phyloP scores from a whole-genome alignment of 2,888 invertebrate genomes.

The Lasiommata megera region DNA sequence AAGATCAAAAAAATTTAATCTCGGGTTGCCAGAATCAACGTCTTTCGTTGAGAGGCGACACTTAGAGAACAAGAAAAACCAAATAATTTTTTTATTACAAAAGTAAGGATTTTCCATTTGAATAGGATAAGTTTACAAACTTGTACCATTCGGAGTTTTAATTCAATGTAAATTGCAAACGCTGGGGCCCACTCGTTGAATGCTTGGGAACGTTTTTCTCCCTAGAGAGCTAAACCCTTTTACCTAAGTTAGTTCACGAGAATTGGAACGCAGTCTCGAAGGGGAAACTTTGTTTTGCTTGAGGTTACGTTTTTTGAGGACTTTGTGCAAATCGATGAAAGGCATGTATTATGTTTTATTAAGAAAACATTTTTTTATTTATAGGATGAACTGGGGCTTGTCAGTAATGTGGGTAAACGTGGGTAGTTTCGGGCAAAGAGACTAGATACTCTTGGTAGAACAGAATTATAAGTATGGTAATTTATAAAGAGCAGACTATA shows the following conservation, averaged over 20 bases:
- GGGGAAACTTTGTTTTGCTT: slow-evolving; percentile 57
- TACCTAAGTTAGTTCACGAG: slow-evolving; percentile 51
- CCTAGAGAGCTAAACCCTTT: slow-evolving; percentile 55
- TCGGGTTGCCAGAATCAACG: no score
- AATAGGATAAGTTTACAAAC: neutral
- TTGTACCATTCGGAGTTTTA: slow-evolving; percentile 8
- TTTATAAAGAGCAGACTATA: no score
- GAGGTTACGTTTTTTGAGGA: slow-evolving; percentile 38
- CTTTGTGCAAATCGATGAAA: slow-evolving; percentile 7
- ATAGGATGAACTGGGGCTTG: no score
- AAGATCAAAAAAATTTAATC: no score
- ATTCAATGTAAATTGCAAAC: slow-evolving; percentile 20
- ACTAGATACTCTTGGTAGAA: no score
- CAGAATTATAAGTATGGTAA: no score
- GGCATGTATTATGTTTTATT: neutral
- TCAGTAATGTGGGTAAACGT: no score
- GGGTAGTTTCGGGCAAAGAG: no score
- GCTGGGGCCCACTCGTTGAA: slow-evolving; percentile 12
- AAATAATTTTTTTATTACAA: neutral
- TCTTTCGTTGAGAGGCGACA: no score
- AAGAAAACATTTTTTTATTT: neutral
- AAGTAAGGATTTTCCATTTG: neutral
- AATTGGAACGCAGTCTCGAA: slow-evolving; percentile 55
- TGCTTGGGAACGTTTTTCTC: slow-evolving; percentile 13
- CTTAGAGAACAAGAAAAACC: neutral